Evolutionary conservation across 1,140 invertebrate species (phyloP), one percentile per base, ranked within the genome.

Genomic region (Nymphalis io): DNA sequence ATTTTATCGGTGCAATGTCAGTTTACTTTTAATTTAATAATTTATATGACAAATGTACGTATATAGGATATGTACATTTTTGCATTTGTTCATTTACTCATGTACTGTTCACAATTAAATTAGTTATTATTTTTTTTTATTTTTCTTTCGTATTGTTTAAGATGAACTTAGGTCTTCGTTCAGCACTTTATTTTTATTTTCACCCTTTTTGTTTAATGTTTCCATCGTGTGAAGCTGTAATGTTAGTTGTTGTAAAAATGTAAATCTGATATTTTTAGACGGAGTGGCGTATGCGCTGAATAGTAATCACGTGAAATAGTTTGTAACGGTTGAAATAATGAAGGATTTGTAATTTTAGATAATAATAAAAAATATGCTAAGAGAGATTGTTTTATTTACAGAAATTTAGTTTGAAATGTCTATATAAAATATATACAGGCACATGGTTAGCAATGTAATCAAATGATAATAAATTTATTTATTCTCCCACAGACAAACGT

Each of bases 291-390:
- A 81, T 82, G 80, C 83, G 82, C 84, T 85, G 85, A 84, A 81
- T 81, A 81, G 71, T 74, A 72, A 87, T 85, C 82, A 87, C 77
- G 72, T 81, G 77, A 81, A 80, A 68, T 90, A 88, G 84, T 83
- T 78, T 82, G 74, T 88, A 87, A 87, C 83, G 74, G 85, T 84
- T 82, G 81, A 86, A 87, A 86, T 83, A 88, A 88, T 88, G 73
- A 86, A 88, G 87, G 84, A 88, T 90, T 90, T 90, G 87, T 90
- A 90, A 90, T 87, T 90, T 90, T 90, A 90, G 88, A 89, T 84
- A 87, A 86, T 89, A 86, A 79, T 85, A 83, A 86, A 48, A 71
- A 79, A 74, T 77, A 61, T 60, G 16, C 46, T 63, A 46, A 48
- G 23, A 63, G 1, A 51, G 16, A 20, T 65, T 72, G 68, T 85